Evolutionary conservation across 2,797 vertebrate species (phyloP).

Genomic region (Limosa lapponica): DNA sequence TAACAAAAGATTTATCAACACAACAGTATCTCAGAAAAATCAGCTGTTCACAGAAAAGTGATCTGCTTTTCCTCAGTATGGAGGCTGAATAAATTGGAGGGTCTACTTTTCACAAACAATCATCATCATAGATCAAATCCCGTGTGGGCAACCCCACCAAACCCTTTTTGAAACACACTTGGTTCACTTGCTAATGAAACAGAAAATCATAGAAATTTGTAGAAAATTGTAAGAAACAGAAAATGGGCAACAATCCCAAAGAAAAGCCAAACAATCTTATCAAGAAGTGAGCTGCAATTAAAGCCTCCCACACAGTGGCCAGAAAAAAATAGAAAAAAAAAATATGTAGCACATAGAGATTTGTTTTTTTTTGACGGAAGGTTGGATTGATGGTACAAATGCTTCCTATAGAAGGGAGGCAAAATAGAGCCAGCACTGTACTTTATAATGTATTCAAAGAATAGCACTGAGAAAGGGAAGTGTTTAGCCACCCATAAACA

Average conservation of each 20-base stretch:
- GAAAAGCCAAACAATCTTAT: neutral
- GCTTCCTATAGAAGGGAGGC: neutral
- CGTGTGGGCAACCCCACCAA: neutral
- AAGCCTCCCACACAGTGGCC: neutral
- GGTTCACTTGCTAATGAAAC: neutral
- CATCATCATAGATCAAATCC: neutral
- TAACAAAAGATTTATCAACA: neutral
- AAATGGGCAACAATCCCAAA: neutral
- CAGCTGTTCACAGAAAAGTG: neutral
- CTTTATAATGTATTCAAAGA: neutral
- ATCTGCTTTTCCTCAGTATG: neutral
- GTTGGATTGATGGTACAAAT: neutral
- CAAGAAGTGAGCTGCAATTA: neutral
- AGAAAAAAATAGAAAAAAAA: neutral
- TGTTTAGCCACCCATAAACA: neutral
- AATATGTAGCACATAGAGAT: neutral
- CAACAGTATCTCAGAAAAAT: neutral
- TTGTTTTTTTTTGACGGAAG: neutral
- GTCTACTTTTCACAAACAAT: neutral
- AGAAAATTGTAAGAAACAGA: neutral
- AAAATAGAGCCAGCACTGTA: neutral
- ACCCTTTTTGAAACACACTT: neutral
- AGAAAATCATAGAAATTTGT: neutral
- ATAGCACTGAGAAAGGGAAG: neutral
- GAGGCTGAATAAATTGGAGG: neutral